These are phyloP conservation scores for Colinus virginianus DNA, from an alignment of 2,113 vertebrate genomes.

Conservation along the genomic window DNA sequence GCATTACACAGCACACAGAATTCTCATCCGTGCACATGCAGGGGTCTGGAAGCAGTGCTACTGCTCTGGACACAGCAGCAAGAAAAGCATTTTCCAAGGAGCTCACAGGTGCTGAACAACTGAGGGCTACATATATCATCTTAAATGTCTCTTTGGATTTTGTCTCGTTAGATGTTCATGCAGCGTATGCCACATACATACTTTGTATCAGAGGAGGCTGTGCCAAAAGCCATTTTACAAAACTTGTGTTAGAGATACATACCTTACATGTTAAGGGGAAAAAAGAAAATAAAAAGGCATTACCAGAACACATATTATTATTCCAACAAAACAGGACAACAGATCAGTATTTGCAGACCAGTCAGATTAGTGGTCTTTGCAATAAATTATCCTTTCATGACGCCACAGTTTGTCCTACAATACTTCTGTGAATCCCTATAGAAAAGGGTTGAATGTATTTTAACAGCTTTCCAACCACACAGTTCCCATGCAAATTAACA, in stretches of 20 bases:
- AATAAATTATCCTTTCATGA: neutral
- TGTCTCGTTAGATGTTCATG: neutral
- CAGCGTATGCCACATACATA: neutral
- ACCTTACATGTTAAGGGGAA: neutral
- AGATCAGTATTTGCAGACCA: neutral
- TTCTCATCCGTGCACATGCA: neutral
- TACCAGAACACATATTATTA: neutral
- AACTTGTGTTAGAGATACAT: neutral
- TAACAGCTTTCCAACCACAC: neutral
- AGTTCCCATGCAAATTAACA: neutral
- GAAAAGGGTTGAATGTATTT: neutral
- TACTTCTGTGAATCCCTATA: neutral
- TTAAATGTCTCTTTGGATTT: neutral
- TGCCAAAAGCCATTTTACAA: neutral
- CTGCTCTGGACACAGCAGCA: neutral
- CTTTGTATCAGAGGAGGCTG: neutral
- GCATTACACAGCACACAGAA: neutral
- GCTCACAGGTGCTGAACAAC: neutral
- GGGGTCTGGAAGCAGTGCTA: neutral
- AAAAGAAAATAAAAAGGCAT: neutral
- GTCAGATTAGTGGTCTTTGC: neutral
- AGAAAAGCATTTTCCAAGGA: neutral
- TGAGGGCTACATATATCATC: neutral
- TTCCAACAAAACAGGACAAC: neutral
- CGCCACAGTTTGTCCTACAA: slow-evolving; percentile 32